Base-by-base conservation (phyloP, 1,140 invertebrate genomes). In the Riptortus pedestris region DNA sequence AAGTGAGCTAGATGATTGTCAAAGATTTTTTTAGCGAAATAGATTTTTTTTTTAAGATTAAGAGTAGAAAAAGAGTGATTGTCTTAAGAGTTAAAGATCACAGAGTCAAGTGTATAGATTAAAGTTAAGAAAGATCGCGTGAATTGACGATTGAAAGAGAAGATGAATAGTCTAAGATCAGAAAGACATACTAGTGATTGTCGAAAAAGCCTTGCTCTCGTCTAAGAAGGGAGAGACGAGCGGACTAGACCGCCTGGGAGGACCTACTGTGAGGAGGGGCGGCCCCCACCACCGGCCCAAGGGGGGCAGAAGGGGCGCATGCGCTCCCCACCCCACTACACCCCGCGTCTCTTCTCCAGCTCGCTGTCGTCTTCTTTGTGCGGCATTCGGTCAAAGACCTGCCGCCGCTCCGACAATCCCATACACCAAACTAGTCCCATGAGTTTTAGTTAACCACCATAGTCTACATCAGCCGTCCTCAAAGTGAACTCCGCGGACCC, bases 11-110 rank as follows among this genome's bases (percentile, higher is more conserved):
- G 26, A 55, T 55, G 51, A 55, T 55, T 55, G 51, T 55, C 51
- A 55, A 55, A 26, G 24, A 26, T 18, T 55, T 55, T 55, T 55
- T 24, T 26, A 24, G 18, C 22, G 51, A 55, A 55, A 55, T 55
- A 55, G 51, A 55, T 24, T 55, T 55, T 55, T 14, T 18, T 24
- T 18, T 55, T n/a, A n/a, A n/a, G n/a, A n/a, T n/a, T n/a, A n/a
- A 55, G 51, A 55, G 51, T 55, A 55, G 51, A 55, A 55, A 55
- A 55, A 55, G 51, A 55, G 51, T 55, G 51, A 55, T 55, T 55
- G 51, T 55, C 51, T 55, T 55, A 55, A 55, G 51, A 55, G 51
- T 47, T 24, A 55, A 14, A 55, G 51, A 55, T 55, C 51, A 55
- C 51, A 55, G 51, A 47, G 45, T 47, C n/a, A 48, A 55, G 51